A percentile compares a stretch with the other conserved stretches of the same genome.
Conservation (phyloP, 2,797 vertebrate genomes). For the Siniperca obscura region DNA sequence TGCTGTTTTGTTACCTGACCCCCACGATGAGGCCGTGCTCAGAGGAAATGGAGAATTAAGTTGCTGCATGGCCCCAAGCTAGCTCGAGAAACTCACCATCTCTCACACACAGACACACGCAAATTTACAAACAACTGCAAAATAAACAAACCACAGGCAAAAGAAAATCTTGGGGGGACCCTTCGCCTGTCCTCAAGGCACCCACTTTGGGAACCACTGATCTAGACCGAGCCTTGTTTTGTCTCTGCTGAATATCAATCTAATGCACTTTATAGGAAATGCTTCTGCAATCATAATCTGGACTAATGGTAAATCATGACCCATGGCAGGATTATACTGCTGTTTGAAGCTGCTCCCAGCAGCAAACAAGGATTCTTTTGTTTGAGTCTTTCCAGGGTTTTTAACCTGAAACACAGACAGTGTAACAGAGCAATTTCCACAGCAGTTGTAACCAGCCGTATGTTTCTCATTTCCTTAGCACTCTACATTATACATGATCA, state of each 20-base stretch:
- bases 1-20: constrained; percentile 75
- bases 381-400: constrained; percentile 49
- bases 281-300: constrained; percentile 66
- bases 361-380: constrained; percentile 71
- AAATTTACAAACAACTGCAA: not conserved
- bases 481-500: constrained; percentile 15
- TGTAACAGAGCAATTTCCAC: constrained; percentile 15
- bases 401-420: constrained; percentile 46
- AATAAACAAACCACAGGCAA: too few relatives aligned
- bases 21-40: constrained; percentile 48
- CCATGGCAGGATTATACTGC: constrained; percentile 68
- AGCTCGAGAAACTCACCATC: constrained; percentile 20
- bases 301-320: constrained; percentile 66
- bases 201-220: not conserved
- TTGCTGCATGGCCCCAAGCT: constrained; percentile 47
- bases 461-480: constrained; percentile 68
- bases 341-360: constrained; percentile 68
- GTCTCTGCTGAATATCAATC: constrained; percentile 41
- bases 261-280: constrained; percentile 63
- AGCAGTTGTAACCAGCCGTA: constrained; percentile 29
- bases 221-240: constrained; percentile 30
- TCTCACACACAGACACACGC: not conserved
- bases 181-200: too few relatives aligned
- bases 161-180: too few relatives aligned
- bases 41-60: constrained; percentile 65